Evolutionary conservation across 1,140 invertebrate species (phyloP).

Genomic region (Pseudobourletiella spinata): DNA sequence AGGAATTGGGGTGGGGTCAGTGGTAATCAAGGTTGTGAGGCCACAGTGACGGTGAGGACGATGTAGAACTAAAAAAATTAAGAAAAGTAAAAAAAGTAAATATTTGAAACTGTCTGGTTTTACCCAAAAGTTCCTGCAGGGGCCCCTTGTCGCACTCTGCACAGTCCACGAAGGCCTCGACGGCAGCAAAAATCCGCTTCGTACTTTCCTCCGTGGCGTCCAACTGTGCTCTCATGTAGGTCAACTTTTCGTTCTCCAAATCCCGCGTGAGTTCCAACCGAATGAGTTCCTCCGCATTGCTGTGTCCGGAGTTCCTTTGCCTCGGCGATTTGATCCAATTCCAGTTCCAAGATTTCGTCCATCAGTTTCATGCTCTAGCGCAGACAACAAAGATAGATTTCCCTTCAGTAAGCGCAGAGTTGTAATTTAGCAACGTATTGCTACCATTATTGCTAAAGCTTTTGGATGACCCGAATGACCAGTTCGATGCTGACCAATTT

Average conservation of each 20-base stretch:
- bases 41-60: too few relatives aligned
- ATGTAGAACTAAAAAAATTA: too few relatives aligned
- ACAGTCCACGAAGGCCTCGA: not conserved
- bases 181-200: not conserved
- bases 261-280: not conserved
- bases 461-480: not conserved
- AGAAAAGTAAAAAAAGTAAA: too few relatives aligned
- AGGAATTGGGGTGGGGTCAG: not conserved
- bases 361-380: not conserved
- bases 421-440: too few relatives aligned
- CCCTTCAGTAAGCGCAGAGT: not conserved
- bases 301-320: not conserved
- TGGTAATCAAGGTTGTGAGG: too few relatives aligned
- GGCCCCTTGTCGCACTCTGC: not conserved
- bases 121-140: not conserved
- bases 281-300: not conserved
- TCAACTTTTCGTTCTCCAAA: not conserved
- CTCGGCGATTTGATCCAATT: not conserved
- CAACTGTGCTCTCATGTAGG: not conserved
- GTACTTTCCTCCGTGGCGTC: not conserved
- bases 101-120: not conserved
- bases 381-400: not conserved
- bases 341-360: conserved; percentile 2
- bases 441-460: not conserved
- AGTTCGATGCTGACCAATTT: too few relatives aligned